Evolutionary conservation across 2,797 vertebrate genomes (phyloP).

Genomic region (Euthynnus affinis): DNA sequence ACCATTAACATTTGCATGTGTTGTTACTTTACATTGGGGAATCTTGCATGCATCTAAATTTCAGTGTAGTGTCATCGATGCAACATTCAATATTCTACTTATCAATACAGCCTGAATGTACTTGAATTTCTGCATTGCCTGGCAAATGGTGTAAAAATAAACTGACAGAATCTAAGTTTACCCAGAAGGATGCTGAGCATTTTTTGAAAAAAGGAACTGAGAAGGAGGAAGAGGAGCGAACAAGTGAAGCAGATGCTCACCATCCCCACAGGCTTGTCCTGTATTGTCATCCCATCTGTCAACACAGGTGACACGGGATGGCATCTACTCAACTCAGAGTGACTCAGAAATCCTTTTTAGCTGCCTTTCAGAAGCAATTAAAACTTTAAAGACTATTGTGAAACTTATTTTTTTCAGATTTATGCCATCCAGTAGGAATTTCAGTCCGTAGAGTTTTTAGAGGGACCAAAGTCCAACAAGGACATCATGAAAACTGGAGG

Average conservation of each 20-base stretch:
- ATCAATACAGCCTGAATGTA: not conserved
- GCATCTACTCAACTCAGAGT: not conserved
- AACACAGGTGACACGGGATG: constrained; percentile 12
- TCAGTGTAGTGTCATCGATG: not conserved
- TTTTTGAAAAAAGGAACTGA: constrained; percentile 34
- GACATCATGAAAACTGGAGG: not conserved
- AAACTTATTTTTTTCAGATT: not conserved
- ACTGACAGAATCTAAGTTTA: constrained; percentile 27
- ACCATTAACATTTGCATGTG: no score
- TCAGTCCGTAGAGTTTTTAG: not conserved
- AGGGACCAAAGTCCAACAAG: not conserved
- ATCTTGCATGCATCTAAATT: not conserved
- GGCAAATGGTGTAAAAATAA: constrained; percentile 24
- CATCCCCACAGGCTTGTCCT: constrained; percentile 35
- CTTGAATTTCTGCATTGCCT: not conserved
- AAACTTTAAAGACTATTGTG: not conserved
- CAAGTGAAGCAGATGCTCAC: constrained; percentile 48
- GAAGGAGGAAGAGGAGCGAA: constrained; percentile 22
- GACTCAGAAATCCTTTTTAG: constrained; percentile 14
- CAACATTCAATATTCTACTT: no score
- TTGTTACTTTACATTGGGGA: not conserved
- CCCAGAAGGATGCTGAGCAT: constrained; percentile 10
- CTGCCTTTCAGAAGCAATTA: not conserved
- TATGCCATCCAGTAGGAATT: not conserved
- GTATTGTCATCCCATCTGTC: constrained; percentile 33